Evolutionary conservation across 2,113 vertebrate genomes (phyloP), one percentile per base, ranked within the genome.

Genomic region (Poicephalus meyeri): DNA sequence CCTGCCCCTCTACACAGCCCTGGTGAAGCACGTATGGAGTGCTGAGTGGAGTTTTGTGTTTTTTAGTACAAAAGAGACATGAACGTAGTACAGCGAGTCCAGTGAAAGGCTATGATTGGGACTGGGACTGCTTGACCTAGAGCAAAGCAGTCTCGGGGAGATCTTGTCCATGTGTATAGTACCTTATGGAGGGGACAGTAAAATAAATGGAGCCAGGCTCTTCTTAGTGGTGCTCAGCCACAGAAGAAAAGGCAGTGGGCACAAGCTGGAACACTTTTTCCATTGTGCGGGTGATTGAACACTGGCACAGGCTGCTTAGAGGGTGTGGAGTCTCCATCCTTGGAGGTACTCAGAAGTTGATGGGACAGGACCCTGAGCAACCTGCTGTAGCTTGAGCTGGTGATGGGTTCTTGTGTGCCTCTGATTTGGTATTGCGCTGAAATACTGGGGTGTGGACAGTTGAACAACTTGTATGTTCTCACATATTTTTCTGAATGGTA

Each of bases 91-190:
- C 29, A 6, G 5, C 9, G 31, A 53, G 50, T 53, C 18, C 47
- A 39, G 23, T 14, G 24, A 64, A 76, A 35, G 16, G 6, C 21
- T 52, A 11, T 76, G 37, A 5, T 7, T 63, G 20, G 16, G 31
- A 35, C 5, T 26, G 58, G 15, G 31, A 49, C 28, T 80, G 11
- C 18, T 41, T 37, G 63, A 19, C 25, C 52, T 87, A 42, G 24
- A 86, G 31, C 52, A 60, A n/a, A 73, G 21, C 76, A 4, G 31
- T 25, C 19, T 61, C 0, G 0, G 5, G 3, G 4, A 6, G 5
- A 26, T 47, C 41, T 92, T 55, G 39, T 1, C 29, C 1, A 0
- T 70, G 15, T 46, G 10, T 33, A 0, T n/a, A 25, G 10, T 65
- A 31, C 31, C 6, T 49, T 65, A 2, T 6, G 11, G 23, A 25